Evolutionary conservation across 37 sponge, comb jelly and placozoan species (phyloP), one percentile per base, ranked within the genome.

Genomic region (Lycopodina hypogea): DNA sequence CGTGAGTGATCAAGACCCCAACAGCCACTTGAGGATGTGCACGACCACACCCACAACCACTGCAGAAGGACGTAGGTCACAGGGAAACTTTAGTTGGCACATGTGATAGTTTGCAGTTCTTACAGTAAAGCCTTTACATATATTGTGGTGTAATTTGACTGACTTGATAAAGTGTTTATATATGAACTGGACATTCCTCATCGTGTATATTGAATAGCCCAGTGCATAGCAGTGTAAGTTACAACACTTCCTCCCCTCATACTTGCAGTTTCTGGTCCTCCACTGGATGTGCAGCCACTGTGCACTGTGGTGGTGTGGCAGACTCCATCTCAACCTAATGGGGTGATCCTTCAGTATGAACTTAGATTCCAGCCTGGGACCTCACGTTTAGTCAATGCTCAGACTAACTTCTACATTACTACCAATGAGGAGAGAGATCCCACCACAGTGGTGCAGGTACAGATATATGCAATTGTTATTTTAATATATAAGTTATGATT

Each of bases 311-410:
- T 58, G 3, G 59, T 58, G 59, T 90, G 90, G 90, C n/a, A 50
- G 34, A 51, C 62, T 9, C 90, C 90, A 51, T 22, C 70, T 26
- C 24, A 86, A 52, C 90, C 82, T 19, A 90, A 90, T 75, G 90
- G 90, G 1, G 78, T 86, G 11, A 53, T 90, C 15, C 37, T 68
- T n/a, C 29, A 26, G n/a, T 90, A 86, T 42, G 59, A 58, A 19
- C 6, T 58, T 14, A 21, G 14, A 2, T 58, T 58, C 14, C 26
- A 21, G 23, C 59, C 59, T 58, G 59, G 59, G 23, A 21, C 23
- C 2, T 18, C 4, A 58, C 8, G 9, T 4, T 12, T 45, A 9
- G 8, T 45, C 48, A 45, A 45, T 45, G n/a, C n/a, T n/a, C n/a
- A 52, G 53, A 58, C 26, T 24, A 58, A 19, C 14, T 58, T 26